These are phyloP conservation scores for Myocastor coypus DNA, from an alignment of 2,113 vertebrate genomes.

Conservation along the genomic window DNA sequence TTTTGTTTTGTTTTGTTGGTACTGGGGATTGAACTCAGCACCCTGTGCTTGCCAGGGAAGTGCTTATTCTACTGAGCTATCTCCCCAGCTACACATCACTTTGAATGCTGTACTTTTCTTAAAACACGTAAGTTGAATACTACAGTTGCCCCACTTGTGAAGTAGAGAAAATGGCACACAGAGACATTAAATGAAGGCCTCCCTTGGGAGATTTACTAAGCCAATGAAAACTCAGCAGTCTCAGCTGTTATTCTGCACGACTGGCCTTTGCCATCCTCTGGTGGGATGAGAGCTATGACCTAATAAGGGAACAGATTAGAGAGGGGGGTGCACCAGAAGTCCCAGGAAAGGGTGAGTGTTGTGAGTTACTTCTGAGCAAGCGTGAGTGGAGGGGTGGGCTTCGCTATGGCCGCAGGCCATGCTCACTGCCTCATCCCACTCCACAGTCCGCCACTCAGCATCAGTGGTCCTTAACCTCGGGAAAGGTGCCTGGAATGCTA, in stretches of 20 bases:
- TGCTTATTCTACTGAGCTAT: too few relatives aligned
- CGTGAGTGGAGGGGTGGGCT: background rate
- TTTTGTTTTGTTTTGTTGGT: too few relatives aligned
- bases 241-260: background rate
- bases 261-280: background rate
- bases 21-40: too few relatives aligned
- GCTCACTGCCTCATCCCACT: background rate
- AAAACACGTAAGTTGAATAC: background rate
- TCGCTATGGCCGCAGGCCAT: accelerated
- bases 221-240: background rate
- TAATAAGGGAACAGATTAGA: background rate
- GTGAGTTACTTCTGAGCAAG: background rate
- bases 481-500: background rate
- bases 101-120: background rate
- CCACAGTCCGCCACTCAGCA: background rate
- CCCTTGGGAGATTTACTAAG: background rate
- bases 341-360: background rate
- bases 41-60: too few relatives aligned
- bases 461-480: background rate
- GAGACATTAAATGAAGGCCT: background rate
- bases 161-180: background rate
- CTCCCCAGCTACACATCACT: background rate
- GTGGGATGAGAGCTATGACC: background rate
- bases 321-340: background rate
- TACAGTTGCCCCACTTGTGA: background rate